phyloP scores from a whole-genome alignment of 2,797 vertebrate species.

The Muraenolepis orangiensis region DNA sequence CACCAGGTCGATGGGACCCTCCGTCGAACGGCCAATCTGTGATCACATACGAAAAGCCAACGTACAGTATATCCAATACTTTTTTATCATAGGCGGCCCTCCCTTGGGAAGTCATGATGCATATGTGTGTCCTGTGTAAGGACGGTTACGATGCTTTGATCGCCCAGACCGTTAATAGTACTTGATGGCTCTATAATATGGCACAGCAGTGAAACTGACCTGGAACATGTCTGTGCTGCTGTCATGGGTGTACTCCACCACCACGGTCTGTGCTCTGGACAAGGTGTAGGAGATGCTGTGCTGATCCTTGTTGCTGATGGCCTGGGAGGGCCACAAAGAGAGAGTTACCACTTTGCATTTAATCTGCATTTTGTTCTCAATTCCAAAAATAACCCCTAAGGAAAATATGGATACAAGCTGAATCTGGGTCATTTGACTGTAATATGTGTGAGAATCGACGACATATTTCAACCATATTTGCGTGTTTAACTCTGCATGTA shows the following conservation, averaged over 20 bases:
- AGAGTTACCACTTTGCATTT: neutral
- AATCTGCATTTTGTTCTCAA: neutral
- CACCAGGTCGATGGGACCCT: constrained; percentile 92
- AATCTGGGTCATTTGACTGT: neutral
- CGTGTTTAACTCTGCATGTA: too few relatives aligned
- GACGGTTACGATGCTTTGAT: too few relatives aligned
- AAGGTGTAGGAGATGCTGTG: constrained; percentile 94
- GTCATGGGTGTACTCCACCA: constrained; percentile 94
- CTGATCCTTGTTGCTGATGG: constrained; percentile 92
- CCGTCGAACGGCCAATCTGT: constrained; percentile 91
- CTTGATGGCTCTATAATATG: neutral
- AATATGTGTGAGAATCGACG: neutral
- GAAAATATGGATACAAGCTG: neutral
- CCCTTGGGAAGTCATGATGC: neutral
- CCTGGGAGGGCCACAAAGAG: constrained; percentile 59
- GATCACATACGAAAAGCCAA: neutral
- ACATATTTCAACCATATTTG: neutral
- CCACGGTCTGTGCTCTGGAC: constrained; percentile 88
- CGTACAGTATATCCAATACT: neutral
- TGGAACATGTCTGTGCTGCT: constrained; percentile 94
- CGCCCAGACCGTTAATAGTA: too few relatives aligned
- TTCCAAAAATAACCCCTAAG: neutral
- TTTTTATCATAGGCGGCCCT: neutral
- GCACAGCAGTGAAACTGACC: constrained; percentile 62
- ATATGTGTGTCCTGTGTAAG: too few relatives aligned